phyloP scores from a whole-genome alignment of 2,888 invertebrate genomes.

The Mythimna vitellina region DNA sequence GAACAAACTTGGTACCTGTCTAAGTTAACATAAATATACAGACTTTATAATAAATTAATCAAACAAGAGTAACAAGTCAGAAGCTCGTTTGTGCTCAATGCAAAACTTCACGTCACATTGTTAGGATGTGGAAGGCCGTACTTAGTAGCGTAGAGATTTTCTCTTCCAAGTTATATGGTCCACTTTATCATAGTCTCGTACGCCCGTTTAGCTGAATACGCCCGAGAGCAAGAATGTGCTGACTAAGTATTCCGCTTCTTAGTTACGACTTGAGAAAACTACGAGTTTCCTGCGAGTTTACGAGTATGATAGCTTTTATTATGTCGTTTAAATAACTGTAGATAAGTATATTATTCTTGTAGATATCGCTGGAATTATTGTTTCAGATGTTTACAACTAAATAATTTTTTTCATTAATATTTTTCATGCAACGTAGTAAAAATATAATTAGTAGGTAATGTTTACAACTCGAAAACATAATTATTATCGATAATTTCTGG shows the following conservation, averaged over 20 bases:
- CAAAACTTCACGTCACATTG: conserved; percentile 69
- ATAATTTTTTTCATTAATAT: background rate
- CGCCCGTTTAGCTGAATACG: conserved; percentile 64
- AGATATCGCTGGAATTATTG: background rate
- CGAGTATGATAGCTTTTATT: conserved; percentile 58
- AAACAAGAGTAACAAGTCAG: conserved; percentile 18
- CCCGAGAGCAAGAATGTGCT: conserved; percentile 71
- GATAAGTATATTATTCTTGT: conserved; percentile 3
- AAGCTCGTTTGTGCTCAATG: conserved; percentile 66
- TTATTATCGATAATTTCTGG: background rate
- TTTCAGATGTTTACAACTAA: background rate
- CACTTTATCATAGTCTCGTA: conserved; percentile 74
- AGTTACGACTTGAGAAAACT: conserved; percentile 66
- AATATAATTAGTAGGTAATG: background rate
- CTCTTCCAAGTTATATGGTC: conserved; percentile 71
- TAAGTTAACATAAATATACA: background rate
- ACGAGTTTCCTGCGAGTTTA: conserved; percentile 64
- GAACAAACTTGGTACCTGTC: background rate
- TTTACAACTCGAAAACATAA: too few species aligned
- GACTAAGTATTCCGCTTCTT: conserved; percentile 70
- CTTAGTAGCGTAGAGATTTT: conserved; percentile 67
- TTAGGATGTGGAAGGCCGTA: conserved; percentile 62
- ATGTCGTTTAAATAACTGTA: conserved; percentile 33
- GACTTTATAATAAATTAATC: conserved; percentile 14
- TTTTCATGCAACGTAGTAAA: background rate